Base-by-base conservation (phyloP, 2,888 invertebrate genomes). In the Hybos culiciformis region DNA sequence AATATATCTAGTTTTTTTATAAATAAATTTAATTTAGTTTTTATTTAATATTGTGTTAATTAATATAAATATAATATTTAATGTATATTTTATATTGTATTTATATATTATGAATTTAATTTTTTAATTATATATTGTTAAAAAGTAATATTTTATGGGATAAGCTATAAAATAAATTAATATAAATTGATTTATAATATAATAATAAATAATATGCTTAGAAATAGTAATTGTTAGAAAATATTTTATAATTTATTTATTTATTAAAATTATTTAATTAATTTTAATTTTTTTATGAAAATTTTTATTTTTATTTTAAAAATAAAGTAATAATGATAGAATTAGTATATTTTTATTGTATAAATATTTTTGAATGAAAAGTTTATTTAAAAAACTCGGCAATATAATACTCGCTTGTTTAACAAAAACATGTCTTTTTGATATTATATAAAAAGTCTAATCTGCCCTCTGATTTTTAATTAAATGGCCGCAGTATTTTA, bases 401-500 rank as follows among this genome's bases (percentile, higher is more conserved):
- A 77, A 71, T 57, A 51, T 66, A 60, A 70, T 75, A 63, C 73
- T 72, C 72, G 74, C 72, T 72, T 80, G 78, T 80, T 80, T 80
- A 81, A 67, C 75, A 80, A 80, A 80, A 80, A 80, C 78, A 78
- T 79, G 72, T 73, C 73, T 73, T 78, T 72, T 73, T 70, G 73
- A 52, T n/a, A 50, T 53, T 66, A 67, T 67, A 73, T 78, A 67
- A 71, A 72, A 78, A 68, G 73, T 80, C 69, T 68, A 64, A 69
- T 74, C 80, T 82, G 80, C 79, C 75, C 80, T 74, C 73, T 82
- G 81, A 77, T 58, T 45, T 48, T 45, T 52, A 50, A 57, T 77
- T 80, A 67, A 82, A 82, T 75, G 75, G 80, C 80, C 75, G 80
- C 80, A 74, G 78, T 80, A 80, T 73, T 61, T 70, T 80, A 71